Evolutionary conservation across 2,888 invertebrate species (phyloP).

Genomic region (Pyrgus malvae): DNA sequence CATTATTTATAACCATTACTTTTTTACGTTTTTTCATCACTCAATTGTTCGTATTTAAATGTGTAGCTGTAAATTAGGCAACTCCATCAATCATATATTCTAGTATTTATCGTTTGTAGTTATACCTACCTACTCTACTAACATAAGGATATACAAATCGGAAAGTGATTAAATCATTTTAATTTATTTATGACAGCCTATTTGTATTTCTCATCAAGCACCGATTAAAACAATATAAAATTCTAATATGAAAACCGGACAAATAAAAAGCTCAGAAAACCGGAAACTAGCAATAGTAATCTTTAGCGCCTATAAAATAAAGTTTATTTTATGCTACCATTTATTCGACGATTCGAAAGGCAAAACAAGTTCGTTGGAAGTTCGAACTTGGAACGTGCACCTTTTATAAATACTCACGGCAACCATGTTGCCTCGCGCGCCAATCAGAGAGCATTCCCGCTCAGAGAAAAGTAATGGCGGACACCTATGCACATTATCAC

Average conservation of each 20-base stretch:
- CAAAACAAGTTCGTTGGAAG: slow-evolving; percentile 38
- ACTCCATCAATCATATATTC: too few relatives aligned
- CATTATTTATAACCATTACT: too few relatives aligned
- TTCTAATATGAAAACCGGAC: neutral
- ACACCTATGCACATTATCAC: slow-evolving; percentile 54
- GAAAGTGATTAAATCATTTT: neutral
- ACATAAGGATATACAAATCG: too few relatives aligned
- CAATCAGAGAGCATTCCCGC: slow-evolving; percentile 60
- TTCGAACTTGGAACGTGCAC: slow-evolving; percentile 37
- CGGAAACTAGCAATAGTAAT: neutral
- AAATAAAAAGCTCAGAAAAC: neutral
- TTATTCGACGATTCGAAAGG: slow-evolving; percentile 36
- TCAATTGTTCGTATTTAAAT: too few relatives aligned
- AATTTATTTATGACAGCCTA: neutral
- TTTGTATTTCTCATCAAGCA: slow-evolving; percentile 28
- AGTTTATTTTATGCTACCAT: slow-evolving; percentile 23
- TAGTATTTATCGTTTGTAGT: too few relatives aligned
- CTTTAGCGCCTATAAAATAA: slow-evolving; percentile 1
- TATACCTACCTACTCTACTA: neutral
- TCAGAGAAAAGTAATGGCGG: slow-evolving; percentile 61
- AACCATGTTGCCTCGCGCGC: slow-evolving; percentile 66
- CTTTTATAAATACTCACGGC: slow-evolving; percentile 49
- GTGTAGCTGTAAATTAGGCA: too few relatives aligned
- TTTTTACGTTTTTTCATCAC: too few relatives aligned
- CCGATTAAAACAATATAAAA: slow-evolving; percentile 15